phyloP scores from a whole-genome alignment of 2,888 invertebrate genomes.

The Platycnemis pennipes region DNA sequence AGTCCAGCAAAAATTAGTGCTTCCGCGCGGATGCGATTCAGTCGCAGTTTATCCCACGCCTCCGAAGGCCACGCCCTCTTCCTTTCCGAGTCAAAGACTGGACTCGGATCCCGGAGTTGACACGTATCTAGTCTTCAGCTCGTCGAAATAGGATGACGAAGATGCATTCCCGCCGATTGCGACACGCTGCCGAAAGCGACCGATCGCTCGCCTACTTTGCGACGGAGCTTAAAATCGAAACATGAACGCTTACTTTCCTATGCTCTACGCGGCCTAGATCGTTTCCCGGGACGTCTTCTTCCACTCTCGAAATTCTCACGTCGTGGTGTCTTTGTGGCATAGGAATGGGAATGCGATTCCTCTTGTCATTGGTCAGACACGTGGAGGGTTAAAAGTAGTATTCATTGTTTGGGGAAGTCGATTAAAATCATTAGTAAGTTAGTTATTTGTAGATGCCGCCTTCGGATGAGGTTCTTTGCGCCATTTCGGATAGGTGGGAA shows the following conservation, averaged over 20 bases:
- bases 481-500: too few species aligned
- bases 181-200: background rate
- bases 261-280: background rate
- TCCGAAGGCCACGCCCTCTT: background rate
- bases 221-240: background rate
- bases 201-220: background rate
- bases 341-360: too few species aligned
- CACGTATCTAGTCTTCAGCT: background rate
- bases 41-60: conserved; percentile 2
- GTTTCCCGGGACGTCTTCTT: background rate
- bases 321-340: background rate
- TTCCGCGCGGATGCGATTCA: background rate
- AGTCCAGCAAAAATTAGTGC: background rate
- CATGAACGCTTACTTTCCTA: background rate
- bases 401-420: too few species aligned
- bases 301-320: background rate
- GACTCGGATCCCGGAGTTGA: background rate
- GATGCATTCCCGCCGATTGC: background rate
- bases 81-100: background rate
- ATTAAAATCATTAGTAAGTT: too few species aligned
- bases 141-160: background rate
- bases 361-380: too few species aligned
- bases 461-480: too few species aligned
- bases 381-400: too few species aligned
- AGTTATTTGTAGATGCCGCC: too few species aligned